A percentile compares a stretch with the other conserved stretches of the same genome.
Conservation (phyloP, 2,888 invertebrate genomes). For the Rotaria sp. region DNA sequence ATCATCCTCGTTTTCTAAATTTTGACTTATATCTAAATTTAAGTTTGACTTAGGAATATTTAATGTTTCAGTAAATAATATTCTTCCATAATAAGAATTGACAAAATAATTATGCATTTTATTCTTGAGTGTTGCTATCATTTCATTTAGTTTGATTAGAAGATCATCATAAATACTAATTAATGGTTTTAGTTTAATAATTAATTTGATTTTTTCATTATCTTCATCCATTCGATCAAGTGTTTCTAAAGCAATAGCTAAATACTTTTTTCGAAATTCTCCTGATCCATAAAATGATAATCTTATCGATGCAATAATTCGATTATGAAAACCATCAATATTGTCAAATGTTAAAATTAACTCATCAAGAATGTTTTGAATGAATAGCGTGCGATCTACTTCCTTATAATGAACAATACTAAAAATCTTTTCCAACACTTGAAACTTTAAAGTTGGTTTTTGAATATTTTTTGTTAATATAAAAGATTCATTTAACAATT, state of each 20-base stretch:
- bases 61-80: neutral
- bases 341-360: no score
- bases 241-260: neutral
- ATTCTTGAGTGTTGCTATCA: no score
- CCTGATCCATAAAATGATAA: neutral
- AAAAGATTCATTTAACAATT: neutral
- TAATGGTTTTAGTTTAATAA: neutral
- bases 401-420: neutral
- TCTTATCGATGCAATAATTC: neutral
- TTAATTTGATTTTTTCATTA: neutral
- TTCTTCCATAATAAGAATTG: neutral
- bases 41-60: no score
- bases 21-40: no score
- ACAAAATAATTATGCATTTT: no score
- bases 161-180: no score
- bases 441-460: neutral
- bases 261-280: no score
- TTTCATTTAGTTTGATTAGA: no score
- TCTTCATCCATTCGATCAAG: neutral
- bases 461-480: neutral
- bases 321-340: neutral
- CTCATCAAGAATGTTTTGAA: neutral
- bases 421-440: neutral
- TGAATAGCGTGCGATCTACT: neutral
- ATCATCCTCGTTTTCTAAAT: no score